Conservation (phyloP, 2,113 vertebrate species). For the Colossoma macropomum region DNA sequence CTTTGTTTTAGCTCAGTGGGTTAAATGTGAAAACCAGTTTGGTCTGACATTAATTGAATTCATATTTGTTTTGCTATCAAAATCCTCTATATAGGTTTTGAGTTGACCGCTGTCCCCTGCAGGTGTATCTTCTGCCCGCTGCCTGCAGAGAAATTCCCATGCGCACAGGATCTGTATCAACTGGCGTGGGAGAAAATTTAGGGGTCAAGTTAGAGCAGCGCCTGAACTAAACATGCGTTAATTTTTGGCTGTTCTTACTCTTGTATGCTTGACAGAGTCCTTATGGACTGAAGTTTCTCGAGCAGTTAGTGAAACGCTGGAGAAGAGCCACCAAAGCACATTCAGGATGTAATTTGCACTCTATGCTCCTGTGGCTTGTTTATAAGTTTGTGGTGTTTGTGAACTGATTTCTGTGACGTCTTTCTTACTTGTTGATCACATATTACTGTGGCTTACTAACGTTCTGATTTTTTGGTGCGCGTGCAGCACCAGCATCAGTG, state of each 20-base stretch:
- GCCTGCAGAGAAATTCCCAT: background rate
- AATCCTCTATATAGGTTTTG: background rate
- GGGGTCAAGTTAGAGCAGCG: background rate
- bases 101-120: background rate
- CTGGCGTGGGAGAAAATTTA: background rate
- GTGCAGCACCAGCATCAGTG: background rate
- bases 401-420: conserved; percentile 20
- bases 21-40: no score
- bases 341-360: background rate
- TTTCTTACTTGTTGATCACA: background rate
- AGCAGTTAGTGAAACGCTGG: background rate
- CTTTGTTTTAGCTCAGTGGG: no score
- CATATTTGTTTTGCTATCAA: no score
- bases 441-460: conserved; percentile 9
- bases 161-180: background rate
- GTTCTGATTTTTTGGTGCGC: conserved; percentile 31
- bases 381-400: conserved; percentile 15
- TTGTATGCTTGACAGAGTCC: background rate
- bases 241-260: background rate
- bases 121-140: background rate
- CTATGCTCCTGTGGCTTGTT: conserved; percentile 10
- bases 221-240: background rate
- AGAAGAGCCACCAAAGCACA: background rate
- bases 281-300: background rate
- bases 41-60: no score